Evolutionary conservation across 2,888 invertebrate genomes (phyloP), one percentile per base, ranked within the genome.

Genomic region (Teinopalpus imperialis): DNA sequence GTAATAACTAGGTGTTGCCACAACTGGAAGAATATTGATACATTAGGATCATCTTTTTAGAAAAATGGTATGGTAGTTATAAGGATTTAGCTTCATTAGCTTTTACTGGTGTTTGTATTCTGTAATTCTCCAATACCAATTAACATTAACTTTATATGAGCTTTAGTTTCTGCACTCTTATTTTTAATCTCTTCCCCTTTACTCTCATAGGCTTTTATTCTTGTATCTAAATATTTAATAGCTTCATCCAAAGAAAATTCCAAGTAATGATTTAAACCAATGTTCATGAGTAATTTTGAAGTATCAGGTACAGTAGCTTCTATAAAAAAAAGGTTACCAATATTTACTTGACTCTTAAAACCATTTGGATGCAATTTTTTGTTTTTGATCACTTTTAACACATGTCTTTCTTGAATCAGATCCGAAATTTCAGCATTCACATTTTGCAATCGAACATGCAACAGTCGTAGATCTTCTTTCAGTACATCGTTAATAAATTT

Each of bases 261-360:
- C 20, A 96, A 76, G 69, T 90, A 96, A 61, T 93, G 90, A 40
- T 94, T 93, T 56, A 94, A 90, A 0, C 97, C 97, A 48, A 97
- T 81, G 66, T 94, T 91, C 13, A 97, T 89, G 13, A 93, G 80
- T 37, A 97, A 91, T 26, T 77, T 90, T 0, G 92, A 91, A 1
- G 92, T 83, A 66, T 94, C 92, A 37, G 89, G 79, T 39, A 96
- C 92, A 42, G 92, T 82, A 0, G 95, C 95, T 71, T 96, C 93
- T 69, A 95, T 92, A 62, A 94, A 97, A 56, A 96, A 94, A 70
- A 94, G 94, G 58, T 94, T 93, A n/a, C 97, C 97, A 18, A 97
- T 79, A 68, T 97, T 94, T 14, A 97, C 90, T 63, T 87, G 86
- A 2, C 79, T 73, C 64, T 86, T 86, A 37, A 85, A 83, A 1